phyloP scores from a whole-genome alignment of 2,888 invertebrate species.

The Galerucella pusilla region DNA sequence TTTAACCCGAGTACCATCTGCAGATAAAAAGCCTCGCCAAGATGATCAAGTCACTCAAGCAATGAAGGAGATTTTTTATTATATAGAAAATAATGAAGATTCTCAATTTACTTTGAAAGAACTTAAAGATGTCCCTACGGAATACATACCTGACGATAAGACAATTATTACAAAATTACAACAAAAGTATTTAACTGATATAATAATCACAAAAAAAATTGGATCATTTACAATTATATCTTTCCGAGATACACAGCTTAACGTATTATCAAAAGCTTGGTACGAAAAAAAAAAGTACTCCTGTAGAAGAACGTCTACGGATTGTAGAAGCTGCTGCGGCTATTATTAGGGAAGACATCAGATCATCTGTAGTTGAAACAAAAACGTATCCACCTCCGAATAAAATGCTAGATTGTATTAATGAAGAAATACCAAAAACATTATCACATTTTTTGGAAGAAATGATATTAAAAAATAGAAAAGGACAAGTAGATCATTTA shows the following conservation, averaged over 20 bases:
- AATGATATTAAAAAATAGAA: slow-evolving; percentile 50
- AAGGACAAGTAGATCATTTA: slow-evolving; percentile 32
- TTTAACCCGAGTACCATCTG: slow-evolving; percentile 4
- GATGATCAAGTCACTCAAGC: slow-evolving; percentile 57
- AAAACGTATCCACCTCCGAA: slow-evolving; percentile 38
- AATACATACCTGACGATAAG: slow-evolving; percentile 56
- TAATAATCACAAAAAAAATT: slow-evolving; percentile 33
- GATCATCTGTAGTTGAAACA: slow-evolving; percentile 52
- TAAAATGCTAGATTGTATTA: slow-evolving; percentile 53
- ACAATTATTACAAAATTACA: slow-evolving; percentile 49
- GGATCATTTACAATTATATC: slow-evolving; percentile 57
- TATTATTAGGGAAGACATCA: slow-evolving; percentile 60
- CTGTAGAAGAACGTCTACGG: slow-evolving; percentile 54
- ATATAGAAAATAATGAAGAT: slow-evolving; percentile 2
- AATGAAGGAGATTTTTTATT: slow-evolving; percentile 8
- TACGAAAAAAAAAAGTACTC: slow-evolving; percentile 43
- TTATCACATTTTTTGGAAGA: slow-evolving; percentile 56
- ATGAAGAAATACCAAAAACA: slow-evolving; percentile 52
- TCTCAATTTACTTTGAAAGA: slow-evolving; percentile 33
- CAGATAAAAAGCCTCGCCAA: slow-evolving; percentile 51
- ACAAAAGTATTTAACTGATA: slow-evolving; percentile 5
- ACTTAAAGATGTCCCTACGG: slow-evolving; percentile 54
- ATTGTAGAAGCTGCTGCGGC: slow-evolving; percentile 55
- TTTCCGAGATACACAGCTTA: slow-evolving; percentile 55
- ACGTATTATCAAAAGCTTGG: slow-evolving; percentile 14